Conservation (phyloP, 2,797 vertebrate genomes). For the Champsocephalus gunnari region DNA sequence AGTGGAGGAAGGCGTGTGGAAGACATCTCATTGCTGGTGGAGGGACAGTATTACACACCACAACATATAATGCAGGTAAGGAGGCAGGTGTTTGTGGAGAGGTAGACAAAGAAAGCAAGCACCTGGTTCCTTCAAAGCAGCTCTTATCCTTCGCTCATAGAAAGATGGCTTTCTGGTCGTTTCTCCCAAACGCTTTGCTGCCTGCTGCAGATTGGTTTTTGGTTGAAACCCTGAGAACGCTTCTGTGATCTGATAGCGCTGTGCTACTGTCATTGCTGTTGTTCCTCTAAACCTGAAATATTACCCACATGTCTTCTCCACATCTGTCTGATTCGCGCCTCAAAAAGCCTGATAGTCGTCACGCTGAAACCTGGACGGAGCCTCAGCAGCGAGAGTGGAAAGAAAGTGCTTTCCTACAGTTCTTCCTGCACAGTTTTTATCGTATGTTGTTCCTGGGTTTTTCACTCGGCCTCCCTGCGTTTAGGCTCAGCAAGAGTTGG, state of each 20-base stretch:
- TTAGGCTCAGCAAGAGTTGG: slow-evolving; percentile 26
- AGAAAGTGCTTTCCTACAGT: neutral
- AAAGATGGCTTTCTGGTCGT: slow-evolving; percentile 51
- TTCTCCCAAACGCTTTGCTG: slow-evolving; percentile 10
- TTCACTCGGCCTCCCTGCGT: slow-evolving; percentile 12
- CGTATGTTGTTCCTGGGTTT: slow-evolving; percentile 47
- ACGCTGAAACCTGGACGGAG: slow-evolving; percentile 44
- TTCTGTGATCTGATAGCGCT: slow-evolving; percentile 20
- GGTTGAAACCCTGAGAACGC: slow-evolving; percentile 60
- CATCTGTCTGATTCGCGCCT: neutral
- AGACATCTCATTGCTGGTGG: slow-evolving; percentile 43
- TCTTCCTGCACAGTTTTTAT: neutral
- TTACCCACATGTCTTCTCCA: slow-evolving; percentile 1
- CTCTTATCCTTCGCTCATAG: slow-evolving; percentile 16
- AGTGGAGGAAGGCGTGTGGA: slow-evolving; percentile 42
- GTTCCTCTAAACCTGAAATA: slow-evolving; percentile 34
- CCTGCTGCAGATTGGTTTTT: slow-evolving; percentile 3
- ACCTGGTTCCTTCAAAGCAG: slow-evolving; percentile 60
- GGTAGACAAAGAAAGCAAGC: slow-evolving; percentile 77
- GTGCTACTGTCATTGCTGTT: slow-evolving; percentile 9
- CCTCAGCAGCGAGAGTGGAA: slow-evolving; percentile 39
- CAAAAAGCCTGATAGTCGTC: slow-evolving; percentile 46
- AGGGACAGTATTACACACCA: slow-evolving; percentile 45
- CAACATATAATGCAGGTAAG: slow-evolving; percentile 53
- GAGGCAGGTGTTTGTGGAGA: slow-evolving; percentile 75